Percentiles rank a stretch among this genome's conserved stretches.
phyloP scores from a whole-genome alignment of 92 coral and sea anemone species.

The Paramuricea clavata region DNA sequence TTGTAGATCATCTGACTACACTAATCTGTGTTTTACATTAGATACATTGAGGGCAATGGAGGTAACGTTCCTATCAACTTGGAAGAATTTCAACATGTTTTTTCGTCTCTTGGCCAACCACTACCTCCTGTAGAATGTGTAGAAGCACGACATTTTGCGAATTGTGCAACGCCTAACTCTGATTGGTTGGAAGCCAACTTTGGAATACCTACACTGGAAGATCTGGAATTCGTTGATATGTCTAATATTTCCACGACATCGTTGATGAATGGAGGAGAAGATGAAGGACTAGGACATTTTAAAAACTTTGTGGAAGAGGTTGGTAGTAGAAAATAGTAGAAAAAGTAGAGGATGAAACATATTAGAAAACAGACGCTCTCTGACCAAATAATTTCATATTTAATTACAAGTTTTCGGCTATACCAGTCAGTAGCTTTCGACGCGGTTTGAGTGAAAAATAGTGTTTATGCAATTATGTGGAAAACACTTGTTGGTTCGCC shows the following conservation, averaged over 20 bases:
- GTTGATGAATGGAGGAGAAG: constrained; percentile 85
- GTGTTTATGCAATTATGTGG: too few relatives aligned
- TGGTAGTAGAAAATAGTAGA: too few relatives aligned
- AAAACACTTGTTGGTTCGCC: too few relatives aligned
- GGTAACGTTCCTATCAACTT: constrained; percentile 76
- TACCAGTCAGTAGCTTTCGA: too few relatives aligned
- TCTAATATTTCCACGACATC: constrained; percentile 36
- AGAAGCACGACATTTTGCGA: constrained; percentile 67
- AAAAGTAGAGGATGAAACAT: too few relatives aligned
- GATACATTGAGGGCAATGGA: constrained; percentile 66
- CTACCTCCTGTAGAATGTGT: constrained; percentile 73
- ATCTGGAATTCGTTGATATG: constrained; percentile 63
- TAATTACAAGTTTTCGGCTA: too few relatives aligned
- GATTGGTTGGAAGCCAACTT: constrained; percentile 67
- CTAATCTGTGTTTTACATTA: constrained; percentile 29
- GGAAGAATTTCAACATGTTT: constrained; percentile 70
- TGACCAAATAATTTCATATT: too few relatives aligned
- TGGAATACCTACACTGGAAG: constrained; percentile 73
- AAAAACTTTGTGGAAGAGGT: constrained; percentile 5
- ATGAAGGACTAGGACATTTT: constrained; percentile 76
- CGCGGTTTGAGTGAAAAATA: too few relatives aligned
- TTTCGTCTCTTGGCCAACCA: constrained; percentile 71
- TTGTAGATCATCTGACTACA: too few relatives aligned
- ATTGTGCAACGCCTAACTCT: constrained; percentile 79
- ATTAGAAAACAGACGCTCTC: too few relatives aligned